Conservation (phyloP, 2,113 vertebrate species). For the Pelodiscus sinensis region DNA sequence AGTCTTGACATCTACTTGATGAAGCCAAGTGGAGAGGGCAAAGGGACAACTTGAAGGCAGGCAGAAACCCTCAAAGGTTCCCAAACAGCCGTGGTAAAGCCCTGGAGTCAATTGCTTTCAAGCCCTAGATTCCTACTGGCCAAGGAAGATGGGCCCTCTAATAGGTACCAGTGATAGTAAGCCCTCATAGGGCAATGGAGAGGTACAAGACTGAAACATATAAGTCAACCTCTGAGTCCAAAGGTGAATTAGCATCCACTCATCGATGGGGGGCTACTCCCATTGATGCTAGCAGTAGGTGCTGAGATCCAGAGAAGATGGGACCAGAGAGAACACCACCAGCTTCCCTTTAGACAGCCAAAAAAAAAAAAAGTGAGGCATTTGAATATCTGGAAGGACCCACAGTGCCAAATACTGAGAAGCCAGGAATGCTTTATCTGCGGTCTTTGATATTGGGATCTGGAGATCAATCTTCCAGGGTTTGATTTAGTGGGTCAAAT, state of each 20-base stretch:
- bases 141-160: not conserved
- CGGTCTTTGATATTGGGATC: not conserved
- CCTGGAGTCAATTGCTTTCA: not conserved
- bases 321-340: not conserved
- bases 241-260: not conserved
- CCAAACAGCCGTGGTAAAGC: not conserved
- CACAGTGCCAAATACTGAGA: not conserved
- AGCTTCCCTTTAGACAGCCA: not conserved
- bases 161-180: not conserved
- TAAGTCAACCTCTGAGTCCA: not conserved
- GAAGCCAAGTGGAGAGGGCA: not conserved
- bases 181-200: not conserved
- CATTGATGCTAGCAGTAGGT: not conserved
- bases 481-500: no score
- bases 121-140: not conserved
- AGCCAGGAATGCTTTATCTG: not conserved
- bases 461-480: no score
- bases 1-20: not conserved
- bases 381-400: not conserved
- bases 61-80: not conserved
- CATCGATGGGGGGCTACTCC: not conserved
- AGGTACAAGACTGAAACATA: not conserved
- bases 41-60: not conserved
- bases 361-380: not conserved
- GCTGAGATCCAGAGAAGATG: not conserved